phyloP scores from a whole-genome alignment of 2,797 vertebrate species.

The Nannoperca australis region DNA sequence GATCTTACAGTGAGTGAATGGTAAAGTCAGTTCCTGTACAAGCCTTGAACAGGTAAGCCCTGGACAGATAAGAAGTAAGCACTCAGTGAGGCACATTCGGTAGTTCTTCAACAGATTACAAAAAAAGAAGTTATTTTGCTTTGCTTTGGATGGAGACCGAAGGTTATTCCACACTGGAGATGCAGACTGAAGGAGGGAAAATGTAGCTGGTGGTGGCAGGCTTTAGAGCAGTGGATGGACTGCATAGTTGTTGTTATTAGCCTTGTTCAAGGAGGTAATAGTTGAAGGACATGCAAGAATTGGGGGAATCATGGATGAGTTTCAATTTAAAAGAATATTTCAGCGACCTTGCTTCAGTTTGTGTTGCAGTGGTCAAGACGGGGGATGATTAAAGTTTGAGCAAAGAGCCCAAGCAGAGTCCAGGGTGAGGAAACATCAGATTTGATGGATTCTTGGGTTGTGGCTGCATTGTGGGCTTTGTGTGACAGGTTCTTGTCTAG shows the following conservation, averaged over 20 bases:
- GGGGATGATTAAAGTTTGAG: slow-evolving; percentile 51
- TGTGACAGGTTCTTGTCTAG: slow-evolving; percentile 52
- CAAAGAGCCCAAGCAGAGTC: slow-evolving; percentile 12
- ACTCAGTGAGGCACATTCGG: neutral
- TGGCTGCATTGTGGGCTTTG: slow-evolving; percentile 21
- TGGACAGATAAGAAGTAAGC: neutral
- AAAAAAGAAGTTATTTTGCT: slow-evolving; percentile 1
- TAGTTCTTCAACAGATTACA: neutral
- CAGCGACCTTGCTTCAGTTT: slow-evolving; percentile 7
- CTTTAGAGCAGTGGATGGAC: neutral
- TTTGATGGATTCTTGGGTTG: slow-evolving; percentile 44
- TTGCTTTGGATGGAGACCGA: neutral
- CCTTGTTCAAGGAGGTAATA: slow-evolving; percentile 10
- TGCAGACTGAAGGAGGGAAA: neutral
- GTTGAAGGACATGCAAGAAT: neutral
- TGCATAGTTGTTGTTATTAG: slow-evolving; percentile 5
- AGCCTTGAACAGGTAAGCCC: neutral
- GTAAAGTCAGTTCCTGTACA: neutral
- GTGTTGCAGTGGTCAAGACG: slow-evolving; percentile 17
- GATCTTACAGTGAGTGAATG: neutral
- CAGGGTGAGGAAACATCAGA: slow-evolving; percentile 6
- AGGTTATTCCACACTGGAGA: neutral
- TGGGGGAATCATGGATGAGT: slow-evolving; percentile 9
- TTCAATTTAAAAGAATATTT: slow-evolving; percentile 37
- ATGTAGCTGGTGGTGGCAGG: neutral